These are phyloP conservation scores for Rhopalosiphum padi DNA, from an alignment of 1,140 invertebrate genomes.

Conservation along the genomic window DNA sequence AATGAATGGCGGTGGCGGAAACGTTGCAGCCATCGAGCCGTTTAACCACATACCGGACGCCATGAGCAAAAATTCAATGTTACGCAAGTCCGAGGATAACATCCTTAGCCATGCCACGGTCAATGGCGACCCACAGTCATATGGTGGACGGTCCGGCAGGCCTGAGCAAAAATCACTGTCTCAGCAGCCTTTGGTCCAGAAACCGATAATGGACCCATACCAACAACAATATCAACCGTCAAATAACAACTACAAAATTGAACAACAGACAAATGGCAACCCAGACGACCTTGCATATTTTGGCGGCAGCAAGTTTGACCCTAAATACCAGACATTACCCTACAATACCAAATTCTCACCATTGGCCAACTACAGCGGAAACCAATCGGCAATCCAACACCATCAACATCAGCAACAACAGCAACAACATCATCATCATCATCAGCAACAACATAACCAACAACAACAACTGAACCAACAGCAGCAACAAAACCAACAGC, in stretches of 20 bases:
- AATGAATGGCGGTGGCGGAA: constrained; percentile 42
- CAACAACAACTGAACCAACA: not conserved
- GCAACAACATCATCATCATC: constrained; percentile 62
- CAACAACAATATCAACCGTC: constrained; percentile 61
- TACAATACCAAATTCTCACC: constrained; percentile 69
- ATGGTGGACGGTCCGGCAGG: constrained; percentile 59
- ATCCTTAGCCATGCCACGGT: constrained; percentile 62
- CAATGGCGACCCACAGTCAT: constrained; percentile 62
- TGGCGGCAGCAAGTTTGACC: constrained; percentile 81
- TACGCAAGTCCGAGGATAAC: constrained; percentile 62
- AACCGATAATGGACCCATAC: constrained; percentile 48
- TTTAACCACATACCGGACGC: constrained; percentile 56
- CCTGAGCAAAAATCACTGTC: constrained; percentile 6
- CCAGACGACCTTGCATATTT: constrained; percentile 64
- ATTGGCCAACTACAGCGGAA: constrained; percentile 25
- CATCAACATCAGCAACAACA: constrained; percentile 63
- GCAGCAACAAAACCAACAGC: not conserved
- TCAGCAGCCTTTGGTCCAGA: constrained; percentile 36
- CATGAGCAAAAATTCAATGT: constrained; percentile 28
- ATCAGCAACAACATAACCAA: constrained; percentile 40
- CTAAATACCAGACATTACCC: constrained; percentile 92
- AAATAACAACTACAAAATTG: constrained; percentile 58
- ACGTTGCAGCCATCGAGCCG: constrained; percentile 56
- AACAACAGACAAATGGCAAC: constrained; percentile 54
- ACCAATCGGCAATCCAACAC: not conserved